A percentile compares a stretch with the other conserved stretches of the same genome.
Evolutionary conservation across 2,797 vertebrate species (phyloP).

Genomic region (Oreochromis mossambicus): DNA sequence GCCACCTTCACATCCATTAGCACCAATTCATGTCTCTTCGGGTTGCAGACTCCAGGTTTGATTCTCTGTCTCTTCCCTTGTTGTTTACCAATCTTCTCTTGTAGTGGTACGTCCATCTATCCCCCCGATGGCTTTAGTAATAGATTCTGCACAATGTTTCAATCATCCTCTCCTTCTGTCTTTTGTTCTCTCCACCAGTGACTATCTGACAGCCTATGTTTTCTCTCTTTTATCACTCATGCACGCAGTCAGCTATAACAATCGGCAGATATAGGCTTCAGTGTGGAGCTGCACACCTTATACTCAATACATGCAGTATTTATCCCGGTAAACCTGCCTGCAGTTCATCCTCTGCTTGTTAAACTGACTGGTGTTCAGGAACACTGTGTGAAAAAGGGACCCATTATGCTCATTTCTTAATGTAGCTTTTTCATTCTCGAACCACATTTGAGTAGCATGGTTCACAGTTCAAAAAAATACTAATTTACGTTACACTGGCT

Average conservation of each 20-base stretch:
- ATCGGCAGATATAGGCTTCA: neutral
- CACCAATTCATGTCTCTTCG: slow-evolving; percentile 22
- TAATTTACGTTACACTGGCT: neutral
- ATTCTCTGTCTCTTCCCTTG: slow-evolving; percentile 8
- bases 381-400: neutral
- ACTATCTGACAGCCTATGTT: slow-evolving; percentile 18
- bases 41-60: neutral
- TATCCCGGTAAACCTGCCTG: neutral
- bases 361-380: neutral
- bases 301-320: neutral
- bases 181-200: slow-evolving; percentile 26
- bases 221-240: slow-evolving; percentile 15
- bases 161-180: slow-evolving; percentile 25
- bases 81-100: slow-evolving; percentile 49
- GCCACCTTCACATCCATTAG: slow-evolving; percentile 16
- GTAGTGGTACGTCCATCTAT: slow-evolving; percentile 33
- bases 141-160: slow-evolving; percentile 35
- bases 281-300: neutral
- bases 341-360: neutral
- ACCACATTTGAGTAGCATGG: neutral
- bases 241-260: neutral
- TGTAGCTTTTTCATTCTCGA: neutral
- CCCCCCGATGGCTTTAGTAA: slow-evolving; percentile 48
- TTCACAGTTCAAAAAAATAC: neutral
- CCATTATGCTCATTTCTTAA: neutral